These are phyloP conservation scores for Pomacea maculata DNA, from an alignment of 1,140 invertebrate genomes.

Conservation along the genomic window DNA sequence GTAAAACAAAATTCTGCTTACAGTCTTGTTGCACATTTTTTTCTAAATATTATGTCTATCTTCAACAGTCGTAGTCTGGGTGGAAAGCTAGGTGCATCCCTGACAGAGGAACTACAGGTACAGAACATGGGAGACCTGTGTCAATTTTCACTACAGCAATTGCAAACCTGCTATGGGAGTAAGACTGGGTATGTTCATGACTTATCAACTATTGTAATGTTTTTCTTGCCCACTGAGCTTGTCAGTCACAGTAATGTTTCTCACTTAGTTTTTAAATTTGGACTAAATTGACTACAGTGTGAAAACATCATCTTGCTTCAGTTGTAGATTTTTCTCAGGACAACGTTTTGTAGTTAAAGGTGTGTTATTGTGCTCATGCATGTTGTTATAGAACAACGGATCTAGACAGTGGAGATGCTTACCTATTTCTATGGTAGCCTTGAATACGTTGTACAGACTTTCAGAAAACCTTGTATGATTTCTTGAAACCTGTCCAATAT, in stretches of 20 bases:
- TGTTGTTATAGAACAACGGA: too few species aligned
- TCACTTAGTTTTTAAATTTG: too few species aligned
- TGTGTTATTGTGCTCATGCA: background rate
- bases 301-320: too few species aligned
- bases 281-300: too few species aligned
- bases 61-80: conserved; percentile 58
- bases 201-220: background rate
- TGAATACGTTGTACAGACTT: too few species aligned
- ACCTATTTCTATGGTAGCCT: too few species aligned
- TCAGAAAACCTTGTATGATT: too few species aligned
- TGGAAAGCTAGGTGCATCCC: conserved; percentile 63
- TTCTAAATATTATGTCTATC: background rate
- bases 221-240: background rate
- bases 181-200: conserved; percentile 54
- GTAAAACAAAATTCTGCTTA: background rate
- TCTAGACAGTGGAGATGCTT: too few species aligned
- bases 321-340: background rate
- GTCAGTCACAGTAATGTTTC: background rate
- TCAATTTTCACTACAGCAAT: conserved; percentile 42
- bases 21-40: background rate
- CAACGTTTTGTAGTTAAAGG: background rate
- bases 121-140: conserved; percentile 70
- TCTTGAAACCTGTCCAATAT: too few species aligned
- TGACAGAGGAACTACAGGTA: conserved; percentile 72
- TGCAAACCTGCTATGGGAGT: conserved; percentile 53